Evolutionary conservation across 2,888 invertebrate species (phyloP).

Genomic region (Coleophora flavipennella): DNA sequence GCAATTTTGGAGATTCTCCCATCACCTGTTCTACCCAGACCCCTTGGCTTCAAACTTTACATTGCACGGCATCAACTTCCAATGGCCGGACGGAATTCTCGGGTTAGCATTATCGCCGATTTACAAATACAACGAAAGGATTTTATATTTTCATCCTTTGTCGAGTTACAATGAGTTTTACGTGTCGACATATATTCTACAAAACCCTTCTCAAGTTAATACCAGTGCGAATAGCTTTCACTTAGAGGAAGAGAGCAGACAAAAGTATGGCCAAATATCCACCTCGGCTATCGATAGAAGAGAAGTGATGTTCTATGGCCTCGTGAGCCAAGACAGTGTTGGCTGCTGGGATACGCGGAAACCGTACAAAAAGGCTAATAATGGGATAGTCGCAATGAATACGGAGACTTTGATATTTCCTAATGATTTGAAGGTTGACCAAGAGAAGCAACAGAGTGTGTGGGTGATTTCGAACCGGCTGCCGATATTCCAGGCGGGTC

Average conservation of each 20-base stretch:
- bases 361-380: constrained; percentile 75
- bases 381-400: constrained; percentile 76
- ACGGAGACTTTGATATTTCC: constrained; percentile 81
- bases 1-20: constrained; percentile 77
- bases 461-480: constrained; percentile 85
- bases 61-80: constrained; percentile 81
- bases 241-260: constrained; percentile 66
- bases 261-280: constrained; percentile 78
- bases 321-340: constrained; percentile 81
- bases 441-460: constrained; percentile 76
- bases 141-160: constrained; percentile 85
- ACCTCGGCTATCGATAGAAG: constrained; percentile 80
- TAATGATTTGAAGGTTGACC: constrained; percentile 85
- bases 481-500: constrained; percentile 80
- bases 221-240: constrained; percentile 44
- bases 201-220: constrained; percentile 63
- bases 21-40: constrained; percentile 79
- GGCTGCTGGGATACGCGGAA: constrained; percentile 87
- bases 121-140: constrained; percentile 65
- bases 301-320: constrained; percentile 84
- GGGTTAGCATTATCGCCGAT: constrained; percentile 79
- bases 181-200: constrained; percentile 77
- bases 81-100: constrained; percentile 88
- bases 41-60: constrained; percentile 82
- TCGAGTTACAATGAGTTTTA: constrained; percentile 86